Evolutionary conservation across 1,140 invertebrate species (phyloP).

Genomic region (Penaeus chinensis): DNA sequence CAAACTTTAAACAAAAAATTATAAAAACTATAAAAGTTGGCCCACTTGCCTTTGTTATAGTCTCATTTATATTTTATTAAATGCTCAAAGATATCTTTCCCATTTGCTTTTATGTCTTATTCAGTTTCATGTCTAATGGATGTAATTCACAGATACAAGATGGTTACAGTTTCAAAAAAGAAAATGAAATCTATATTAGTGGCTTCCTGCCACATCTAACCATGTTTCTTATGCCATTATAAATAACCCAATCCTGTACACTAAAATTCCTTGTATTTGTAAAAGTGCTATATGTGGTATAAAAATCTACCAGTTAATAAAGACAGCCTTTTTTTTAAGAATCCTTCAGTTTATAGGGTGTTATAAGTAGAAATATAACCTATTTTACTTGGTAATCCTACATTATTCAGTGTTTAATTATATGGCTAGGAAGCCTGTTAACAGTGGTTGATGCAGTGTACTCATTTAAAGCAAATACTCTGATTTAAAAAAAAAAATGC

Average conservation of each 20-base stretch:
- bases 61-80: slow-evolving; percentile 49
- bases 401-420: no score
- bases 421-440: no score
- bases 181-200: not conserved
- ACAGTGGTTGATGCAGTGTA: no score
- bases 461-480: no score
- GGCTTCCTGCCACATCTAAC: slow-evolving; percentile 16
- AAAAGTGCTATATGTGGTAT: slow-evolving; percentile 59
- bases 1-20: slow-evolving; percentile 19
- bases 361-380: no score
- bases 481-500: no score
- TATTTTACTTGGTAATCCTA: no score
- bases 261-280: slow-evolving; percentile 45
- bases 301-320: slow-evolving; percentile 52
- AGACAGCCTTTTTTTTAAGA: slow-evolving; percentile 13
- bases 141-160: slow-evolving; percentile 22
- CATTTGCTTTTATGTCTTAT: slow-evolving; percentile 35
- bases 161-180: slow-evolving; percentile 30
- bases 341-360: slow-evolving; percentile 2
- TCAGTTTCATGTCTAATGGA: slow-evolving; percentile 34
- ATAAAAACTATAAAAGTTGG: slow-evolving; percentile 27
- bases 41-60: slow-evolving; percentile 28
- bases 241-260: slow-evolving; percentile 31
- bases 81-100: slow-evolving; percentile 48
- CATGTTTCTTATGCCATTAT: slow-evolving; percentile 41